Evolutionary conservation across 1,140 invertebrate species (phyloP), one percentile per base, ranked within the genome.

Genomic region (Lucilia sericata): DNA sequence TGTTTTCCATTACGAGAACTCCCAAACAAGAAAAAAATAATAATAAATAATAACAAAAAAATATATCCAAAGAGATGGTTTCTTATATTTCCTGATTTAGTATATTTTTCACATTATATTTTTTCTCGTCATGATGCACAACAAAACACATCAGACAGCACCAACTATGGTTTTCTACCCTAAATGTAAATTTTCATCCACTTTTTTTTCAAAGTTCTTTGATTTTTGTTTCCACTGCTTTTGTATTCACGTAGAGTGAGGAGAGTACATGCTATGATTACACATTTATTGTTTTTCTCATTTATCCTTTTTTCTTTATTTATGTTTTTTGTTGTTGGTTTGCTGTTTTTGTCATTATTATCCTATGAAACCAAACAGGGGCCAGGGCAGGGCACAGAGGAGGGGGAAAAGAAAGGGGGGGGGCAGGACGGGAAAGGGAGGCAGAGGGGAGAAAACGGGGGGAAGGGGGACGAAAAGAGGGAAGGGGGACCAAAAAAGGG

Each of bases 101-200:
- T 49, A 49, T 81, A 14, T 51, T 81, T 30, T 30, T 30, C 25
- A 30, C 25, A 30, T 30, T 30, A 30, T 3, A 30, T 30, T 30
- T 25, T 30, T 74, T 30, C 30, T 25, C 34, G n/a, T 30, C 30
- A 34, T 30, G 8, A 75, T 34, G n/a, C 14, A 76, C 30, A 42
- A 17, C 74, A 42, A n/a, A n/a, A 76, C 34, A 76, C 34, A 42
- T 34, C 74, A n/a, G 74, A 13, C 74, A 75, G 9, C 25, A 30
- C 1, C 3, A 30, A 30, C 25, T 2, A 30, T 10, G 2, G 21
- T 74, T 34, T 17, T 76, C 13, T 76, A 34, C 74, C 34, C 74
- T 34, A 42, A 76, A 34, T 76, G 34, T 17, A 4, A 76, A 76
- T 76, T 76, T 76, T 76, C 74, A 76, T 76, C 74, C 74, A 76